Evolutionary conservation across 2,888 invertebrate species (phyloP), one percentile per base, ranked within the genome.

Genomic region (Himalopsyche kuldschensis): DNA sequence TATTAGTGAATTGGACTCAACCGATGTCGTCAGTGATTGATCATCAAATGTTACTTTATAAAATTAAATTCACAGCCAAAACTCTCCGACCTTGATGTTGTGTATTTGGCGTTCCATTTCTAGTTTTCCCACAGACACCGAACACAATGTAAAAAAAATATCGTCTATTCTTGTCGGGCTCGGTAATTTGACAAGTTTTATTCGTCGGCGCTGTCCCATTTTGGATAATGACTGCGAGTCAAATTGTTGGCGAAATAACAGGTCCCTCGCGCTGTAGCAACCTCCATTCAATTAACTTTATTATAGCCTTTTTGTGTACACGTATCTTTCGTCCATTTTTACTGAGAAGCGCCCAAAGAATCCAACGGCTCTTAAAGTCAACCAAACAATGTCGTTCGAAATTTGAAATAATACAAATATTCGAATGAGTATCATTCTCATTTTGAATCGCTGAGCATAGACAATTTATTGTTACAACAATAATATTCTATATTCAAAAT

Each of bases 251-350:
- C 78, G 17, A 78, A 82, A 82, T 82, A 78, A 82, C 46, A 82
- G 82, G 46, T 32, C 78, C 10, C 55, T 55, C 55, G 55, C 55
- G 55, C 55, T 48, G 32, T 17, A 24, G 69, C 78, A 46, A 24
- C 78, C 78, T 41, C 82, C 82, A 69, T 82, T 82, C 82, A 78
- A 78, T 82, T 78, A 69, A 46, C 77, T 77, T 41, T 78, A 78
- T 82, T 82, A 82, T 63, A 20, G 17, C 15, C 41, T 77, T 78
- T 80, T 81, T 81, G 17, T 82, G 78, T 63, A 47, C n/a, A 31
- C 55, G 55, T 48, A 55, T 55, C 55, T 55, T 55, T 55, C 24
- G 20, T 20, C 55, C 55, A 55, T 55, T n/a, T 55, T 55, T 55
- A 20, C 55, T 24, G 55, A 55, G 55, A 55, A 55, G 20, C 55